Base-by-base conservation (phyloP, 2,888 invertebrate species). In the Mamestra brassicae region DNA sequence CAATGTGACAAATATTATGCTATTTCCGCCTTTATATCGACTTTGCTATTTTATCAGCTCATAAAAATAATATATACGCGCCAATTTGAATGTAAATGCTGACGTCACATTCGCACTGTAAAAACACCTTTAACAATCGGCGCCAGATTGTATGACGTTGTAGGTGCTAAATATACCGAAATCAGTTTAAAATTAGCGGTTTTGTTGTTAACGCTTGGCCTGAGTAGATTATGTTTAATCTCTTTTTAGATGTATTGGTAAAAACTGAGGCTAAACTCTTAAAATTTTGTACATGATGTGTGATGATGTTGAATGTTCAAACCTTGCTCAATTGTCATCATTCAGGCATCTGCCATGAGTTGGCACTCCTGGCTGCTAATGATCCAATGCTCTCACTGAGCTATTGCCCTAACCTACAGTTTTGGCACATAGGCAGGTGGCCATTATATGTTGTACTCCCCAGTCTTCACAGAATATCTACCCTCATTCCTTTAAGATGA, bases 151-250 rank as follows among this genome's bases (percentile, higher is more conserved):
- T n/a, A 55, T 72, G 60, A 80, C 81, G 80, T 52, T 34, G 50
- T 57, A 68, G 17, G 61, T 68, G 80, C 57, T 80, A 80, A 75
- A 76, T 64, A 71, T 76, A 61, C 47, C 38, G 38, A 61, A 68
- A 57, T 60, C 45, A 15, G 63, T 75, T 71, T 75, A 75, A 76
- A 80, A 61, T 71, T 54, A 38, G 80, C 45, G 26, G 67, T 61
- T 64, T 80, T 71, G 71, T 75, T 71, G 63, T 70, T 71, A 50
- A 54, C 13, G 15, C 57, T 64, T n/a, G 5, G 13, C 38, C 17
- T 11, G 58, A 42, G 57, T 63, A 57, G 58, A 71, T 47, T 55
- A 52, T 78, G 52, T 65, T 58, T 62, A 77, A 11, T 57, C 38
- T 64, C 17, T 52, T 70, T 11, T 73, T 52, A 45, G 26, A 45